phyloP scores from a whole-genome alignment of 2,113 vertebrate species.

The Pipa parva region DNA sequence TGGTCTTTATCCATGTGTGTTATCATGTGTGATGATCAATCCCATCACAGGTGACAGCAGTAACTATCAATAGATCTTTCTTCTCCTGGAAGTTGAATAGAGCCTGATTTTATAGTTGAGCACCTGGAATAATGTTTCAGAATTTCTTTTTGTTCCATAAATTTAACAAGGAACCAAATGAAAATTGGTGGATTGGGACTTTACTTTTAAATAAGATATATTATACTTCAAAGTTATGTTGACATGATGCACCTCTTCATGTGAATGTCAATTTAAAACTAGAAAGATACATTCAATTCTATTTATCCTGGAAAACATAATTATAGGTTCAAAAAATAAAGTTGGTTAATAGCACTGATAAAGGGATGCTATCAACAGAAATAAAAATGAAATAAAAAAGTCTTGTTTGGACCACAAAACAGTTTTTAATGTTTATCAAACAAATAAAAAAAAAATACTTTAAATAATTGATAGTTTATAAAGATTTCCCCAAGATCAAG shows the following conservation, averaged over 20 bases:
- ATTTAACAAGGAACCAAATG: constrained; percentile 26
- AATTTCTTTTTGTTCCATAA: constrained; percentile 19
- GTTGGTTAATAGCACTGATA: too few species aligned
- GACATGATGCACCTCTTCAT: not conserved
- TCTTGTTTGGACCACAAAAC: too few species aligned
- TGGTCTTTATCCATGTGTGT: constrained; percentile 35
- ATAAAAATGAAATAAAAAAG: too few species aligned
- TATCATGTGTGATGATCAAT: constrained; percentile 38
- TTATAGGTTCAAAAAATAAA: too few species aligned
- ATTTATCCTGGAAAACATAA: not conserved
- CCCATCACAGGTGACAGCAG: constrained; percentile 41
- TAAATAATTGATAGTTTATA: too few species aligned
- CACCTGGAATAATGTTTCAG: constrained; percentile 40
- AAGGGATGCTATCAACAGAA: too few species aligned
- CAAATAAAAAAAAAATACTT: too few species aligned
- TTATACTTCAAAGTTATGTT: constrained; percentile 13
- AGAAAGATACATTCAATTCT: not conserved
- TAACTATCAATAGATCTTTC: constrained; percentile 39
- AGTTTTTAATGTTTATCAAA: too few species aligned
- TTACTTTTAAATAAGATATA: constrained; percentile 22
- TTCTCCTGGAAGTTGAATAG: constrained; percentile 37
- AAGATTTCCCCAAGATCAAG: too few species aligned
- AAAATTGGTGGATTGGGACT: constrained; percentile 14
- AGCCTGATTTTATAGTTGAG: constrained; percentile 37
- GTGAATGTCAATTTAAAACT: not conserved